phyloP scores from a whole-genome alignment of 2,113 vertebrate species.

The Paradisaea rubra region DNA sequence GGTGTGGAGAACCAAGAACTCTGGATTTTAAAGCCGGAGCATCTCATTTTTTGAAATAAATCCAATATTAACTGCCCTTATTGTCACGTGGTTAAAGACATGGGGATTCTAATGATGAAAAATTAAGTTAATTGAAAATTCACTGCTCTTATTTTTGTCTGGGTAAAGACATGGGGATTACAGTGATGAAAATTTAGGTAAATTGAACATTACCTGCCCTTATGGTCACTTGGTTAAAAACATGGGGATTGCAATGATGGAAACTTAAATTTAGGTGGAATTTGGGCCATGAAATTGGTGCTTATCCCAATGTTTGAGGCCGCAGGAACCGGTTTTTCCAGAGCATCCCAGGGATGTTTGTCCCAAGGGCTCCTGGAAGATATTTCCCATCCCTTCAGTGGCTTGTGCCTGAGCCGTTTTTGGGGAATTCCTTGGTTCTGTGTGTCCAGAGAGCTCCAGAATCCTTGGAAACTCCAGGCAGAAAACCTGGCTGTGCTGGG shows the following conservation, averaged over 20 bases:
- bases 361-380: not conserved
- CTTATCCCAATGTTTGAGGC: not conserved
- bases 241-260: not conserved
- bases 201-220: not conserved
- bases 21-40: not conserved
- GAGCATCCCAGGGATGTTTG: rapidly evolving
- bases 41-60: not conserved
- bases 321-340: not conserved
- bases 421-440: not conserved
- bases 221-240: not conserved
- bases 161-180: not conserved
- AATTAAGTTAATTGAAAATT: not conserved
- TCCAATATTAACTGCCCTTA: not conserved
- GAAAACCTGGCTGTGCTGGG: not conserved
- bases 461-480: not conserved
- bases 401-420: not conserved
- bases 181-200: not conserved
- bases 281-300: not conserved
- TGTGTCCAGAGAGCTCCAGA: not conserved
- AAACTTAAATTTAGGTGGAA: not conserved
- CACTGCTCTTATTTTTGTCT: not conserved
- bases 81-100: not conserved
- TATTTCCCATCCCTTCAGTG: not conserved
- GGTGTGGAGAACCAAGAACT: not conserved
- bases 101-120: not conserved